Evolutionary conservation across 2,797 vertebrate species (phyloP).

Genomic region (Cynodonichthys magdalenae): DNA sequence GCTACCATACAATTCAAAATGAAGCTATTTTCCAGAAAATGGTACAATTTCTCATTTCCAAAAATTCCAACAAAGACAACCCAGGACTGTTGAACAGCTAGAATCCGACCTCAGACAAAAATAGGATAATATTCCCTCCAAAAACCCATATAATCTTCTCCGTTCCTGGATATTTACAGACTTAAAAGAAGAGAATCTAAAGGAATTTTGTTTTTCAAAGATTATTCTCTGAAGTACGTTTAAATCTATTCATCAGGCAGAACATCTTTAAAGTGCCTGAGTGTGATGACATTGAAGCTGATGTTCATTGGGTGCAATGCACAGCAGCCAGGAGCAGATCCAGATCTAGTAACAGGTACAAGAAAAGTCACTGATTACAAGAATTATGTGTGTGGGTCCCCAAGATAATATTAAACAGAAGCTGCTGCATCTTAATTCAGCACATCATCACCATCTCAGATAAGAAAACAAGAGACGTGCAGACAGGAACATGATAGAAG

Average conservation of each 20-base stretch:
- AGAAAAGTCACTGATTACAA: conserved; percentile 63
- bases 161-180: too few species aligned
- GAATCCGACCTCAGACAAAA: neutral
- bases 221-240: conserved; percentile 20
- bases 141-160: too few species aligned
- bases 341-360: conserved; percentile 62
- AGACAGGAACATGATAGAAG: conserved; percentile 48
- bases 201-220: neutral
- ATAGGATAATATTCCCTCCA: too few species aligned
- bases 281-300: conserved; percentile 24
- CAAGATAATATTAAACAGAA: conserved; percentile 50
- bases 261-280: conserved; percentile 20
- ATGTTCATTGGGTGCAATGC: conserved; percentile 46
- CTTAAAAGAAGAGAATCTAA: too few species aligned
- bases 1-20: neutral
- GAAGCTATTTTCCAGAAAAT: neutral
- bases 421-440: conserved; percentile 47
- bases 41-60: too few species aligned
- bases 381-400: conserved; percentile 34
- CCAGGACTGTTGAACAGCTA: too few species aligned
- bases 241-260: conserved; percentile 35
- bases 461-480: conserved; percentile 46
- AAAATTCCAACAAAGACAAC: too few species aligned
- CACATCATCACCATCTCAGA: conserved; percentile 37
- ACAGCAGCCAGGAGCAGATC: conserved; percentile 48